phyloP scores from a whole-genome alignment of 2,888 invertebrate genomes.

The Cacoxenus indagator region DNA sequence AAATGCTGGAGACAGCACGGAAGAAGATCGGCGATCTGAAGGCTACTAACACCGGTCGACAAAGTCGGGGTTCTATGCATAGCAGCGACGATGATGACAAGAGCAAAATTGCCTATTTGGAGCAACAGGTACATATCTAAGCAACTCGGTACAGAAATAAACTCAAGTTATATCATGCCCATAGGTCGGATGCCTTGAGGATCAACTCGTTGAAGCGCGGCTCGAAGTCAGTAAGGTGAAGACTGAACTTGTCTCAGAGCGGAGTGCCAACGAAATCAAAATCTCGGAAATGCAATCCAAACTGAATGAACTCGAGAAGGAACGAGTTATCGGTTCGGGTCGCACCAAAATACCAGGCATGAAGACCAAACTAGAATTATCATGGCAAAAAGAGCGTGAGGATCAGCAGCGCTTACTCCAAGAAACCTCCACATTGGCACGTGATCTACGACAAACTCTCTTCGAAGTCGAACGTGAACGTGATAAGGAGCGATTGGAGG shows the following conservation, averaged over 20 bases:
- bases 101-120: slow-evolving; percentile 80
- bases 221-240: slow-evolving; percentile 86
- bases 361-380: slow-evolving; percentile 88
- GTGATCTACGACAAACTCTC: slow-evolving; percentile 88
- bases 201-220: slow-evolving; percentile 88
- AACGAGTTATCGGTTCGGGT: slow-evolving; percentile 84
- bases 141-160: too few species aligned
- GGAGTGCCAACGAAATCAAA: slow-evolving; percentile 87
- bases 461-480: slow-evolving; percentile 92
- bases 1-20: slow-evolving; percentile 90
- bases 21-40: slow-evolving; percentile 85
- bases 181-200: slow-evolving; percentile 83
- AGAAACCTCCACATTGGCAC: slow-evolving; percentile 90
- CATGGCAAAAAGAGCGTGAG: slow-evolving; percentile 94
- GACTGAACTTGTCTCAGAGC: slow-evolving; percentile 91
- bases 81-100: slow-evolving; percentile 83
- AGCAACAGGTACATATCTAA: slow-evolving; percentile 79
- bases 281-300: slow-evolving; percentile 90
- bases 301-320: slow-evolving; percentile 83
- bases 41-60: slow-evolving; percentile 72
- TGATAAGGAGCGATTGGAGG: slow-evolving; percentile 89
- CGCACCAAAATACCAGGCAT: slow-evolving; percentile 88
- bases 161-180: too few species aligned
- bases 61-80: slow-evolving; percentile 76
- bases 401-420: slow-evolving; percentile 91